Percentiles rank a stretch among this genome's conserved stretches.
Conservation (phyloP, 2,113 vertebrate genomes). For the Anoplopoma fimbria region DNA sequence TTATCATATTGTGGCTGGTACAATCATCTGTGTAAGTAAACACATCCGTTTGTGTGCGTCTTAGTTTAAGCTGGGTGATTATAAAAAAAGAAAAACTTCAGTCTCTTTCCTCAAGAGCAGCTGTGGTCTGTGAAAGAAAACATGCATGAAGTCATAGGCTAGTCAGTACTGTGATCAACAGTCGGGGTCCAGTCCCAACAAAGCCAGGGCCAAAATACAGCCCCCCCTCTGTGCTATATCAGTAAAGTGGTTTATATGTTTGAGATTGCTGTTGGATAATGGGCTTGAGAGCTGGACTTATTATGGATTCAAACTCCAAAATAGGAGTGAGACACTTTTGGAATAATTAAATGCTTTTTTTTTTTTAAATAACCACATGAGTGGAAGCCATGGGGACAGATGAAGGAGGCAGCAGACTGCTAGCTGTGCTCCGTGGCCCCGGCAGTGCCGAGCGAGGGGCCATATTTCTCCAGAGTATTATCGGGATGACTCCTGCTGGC, state of each 20-base stretch:
- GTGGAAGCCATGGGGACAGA: conserved; percentile 48
- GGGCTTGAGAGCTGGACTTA: conserved; percentile 57
- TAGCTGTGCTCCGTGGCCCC: conserved; percentile 69
- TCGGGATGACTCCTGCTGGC: conserved; percentile 94
- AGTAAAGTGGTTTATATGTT: conserved; percentile 71
- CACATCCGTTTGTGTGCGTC: conserved; percentile 59
- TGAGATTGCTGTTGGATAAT: conserved; percentile 62
- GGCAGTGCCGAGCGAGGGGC: conserved; percentile 70
- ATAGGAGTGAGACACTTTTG: conserved; percentile 41
- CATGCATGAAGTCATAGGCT: conserved; percentile 87
- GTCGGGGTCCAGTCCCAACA: conserved; percentile 83
- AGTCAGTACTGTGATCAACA: conserved; percentile 88
- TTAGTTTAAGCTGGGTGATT: conserved; percentile 57
- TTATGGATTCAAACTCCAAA: conserved; percentile 63
- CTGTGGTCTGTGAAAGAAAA: conserved; percentile 83
- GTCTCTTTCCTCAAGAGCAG: conserved; percentile 81
- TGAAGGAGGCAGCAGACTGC: conserved; percentile 69
- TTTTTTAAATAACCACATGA: conserved; percentile 51
- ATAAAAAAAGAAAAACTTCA: conserved; percentile 28
- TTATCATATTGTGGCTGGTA: conserved; percentile 66
- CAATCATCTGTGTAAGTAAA: conserved; percentile 66
- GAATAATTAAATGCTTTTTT: too few relatives aligned
- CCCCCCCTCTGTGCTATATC: conserved; percentile 79
- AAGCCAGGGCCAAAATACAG: conserved; percentile 84
- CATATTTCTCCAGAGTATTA: conserved; percentile 97